These are phyloP conservation scores for Nautilus pompilius DNA, from an alignment of 1,140 invertebrate genomes.

Conservation along the genomic window DNA sequence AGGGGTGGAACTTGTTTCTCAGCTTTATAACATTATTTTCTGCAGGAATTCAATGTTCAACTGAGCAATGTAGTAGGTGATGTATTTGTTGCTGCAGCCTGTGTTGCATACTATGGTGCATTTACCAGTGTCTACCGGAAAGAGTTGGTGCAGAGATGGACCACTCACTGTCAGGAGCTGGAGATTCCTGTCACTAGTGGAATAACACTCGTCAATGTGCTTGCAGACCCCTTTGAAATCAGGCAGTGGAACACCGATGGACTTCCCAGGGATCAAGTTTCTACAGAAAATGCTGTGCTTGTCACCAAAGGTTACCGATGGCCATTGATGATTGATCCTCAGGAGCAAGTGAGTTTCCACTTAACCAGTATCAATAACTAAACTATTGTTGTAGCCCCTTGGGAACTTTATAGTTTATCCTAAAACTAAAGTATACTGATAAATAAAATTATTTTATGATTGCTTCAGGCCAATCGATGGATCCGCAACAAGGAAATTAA, in stretches of 20 bases:
- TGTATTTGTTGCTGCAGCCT: slow-evolving; percentile 56
- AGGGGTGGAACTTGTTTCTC: no score
- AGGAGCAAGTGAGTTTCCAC: slow-evolving; percentile 77
- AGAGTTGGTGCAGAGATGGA: slow-evolving; percentile 41
- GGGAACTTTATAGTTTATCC: no score
- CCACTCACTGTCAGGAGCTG: slow-evolving; percentile 39
- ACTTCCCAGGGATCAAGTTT: slow-evolving; percentile 76
- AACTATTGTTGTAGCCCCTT: no score
- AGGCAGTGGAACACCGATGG: slow-evolving; percentile 80
- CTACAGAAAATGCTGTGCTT: slow-evolving; percentile 83
- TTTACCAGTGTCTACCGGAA: slow-evolving; percentile 51
- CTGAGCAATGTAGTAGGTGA: slow-evolving; percentile 55
- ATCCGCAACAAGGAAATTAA: slow-evolving; percentile 75
- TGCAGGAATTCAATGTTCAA: slow-evolving; percentile 47
- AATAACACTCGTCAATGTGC: slow-evolving; percentile 67
- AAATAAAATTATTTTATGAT: no score
- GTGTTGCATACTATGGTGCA: slow-evolving; percentile 56
- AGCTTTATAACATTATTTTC: slow-evolving; percentile 8
- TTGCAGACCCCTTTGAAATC: slow-evolving; percentile 81
- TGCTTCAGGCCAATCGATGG: slow-evolving; percentile 75
- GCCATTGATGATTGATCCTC: slow-evolving; percentile 87
- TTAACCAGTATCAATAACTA: no score
- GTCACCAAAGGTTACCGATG: slow-evolving; percentile 76
- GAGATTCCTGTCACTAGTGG: slow-evolving; percentile 52
- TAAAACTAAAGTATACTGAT: no score